Evolutionary conservation across 2,888 invertebrate species (phyloP).

Genomic region (Drosophila kambysellisi): DNA sequence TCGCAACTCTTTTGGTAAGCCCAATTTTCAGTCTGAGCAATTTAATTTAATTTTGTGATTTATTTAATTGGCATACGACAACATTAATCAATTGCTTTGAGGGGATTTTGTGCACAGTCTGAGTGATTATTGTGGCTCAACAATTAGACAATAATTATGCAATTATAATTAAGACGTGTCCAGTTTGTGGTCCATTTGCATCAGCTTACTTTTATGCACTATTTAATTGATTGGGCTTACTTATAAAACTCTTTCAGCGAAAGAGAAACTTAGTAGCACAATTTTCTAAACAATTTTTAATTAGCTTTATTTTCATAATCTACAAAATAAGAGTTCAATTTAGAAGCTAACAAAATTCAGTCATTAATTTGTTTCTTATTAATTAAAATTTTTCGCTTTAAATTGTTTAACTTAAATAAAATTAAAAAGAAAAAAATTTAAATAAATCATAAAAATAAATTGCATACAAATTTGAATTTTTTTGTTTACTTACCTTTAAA

Average conservation of each 20-base stretch:
- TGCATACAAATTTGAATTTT: neutral
- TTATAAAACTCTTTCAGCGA: neutral
- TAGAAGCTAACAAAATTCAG: neutral
- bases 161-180: slow-evolving; percentile 30
- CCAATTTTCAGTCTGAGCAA: slow-evolving; percentile 26
- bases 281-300: neutral
- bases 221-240: slow-evolving; percentile 3
- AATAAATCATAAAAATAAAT: neutral
- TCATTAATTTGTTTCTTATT: neutral
- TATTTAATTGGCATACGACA: slow-evolving; percentile 53
- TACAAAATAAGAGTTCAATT: neutral
- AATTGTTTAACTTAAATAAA: neutral
- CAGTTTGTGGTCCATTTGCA: slow-evolving; percentile 20
- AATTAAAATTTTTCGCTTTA: neutral
- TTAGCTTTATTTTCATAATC: neutral
- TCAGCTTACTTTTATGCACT: neutral
- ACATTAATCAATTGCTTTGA: slow-evolving; percentile 65
- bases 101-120: slow-evolving; percentile 27
- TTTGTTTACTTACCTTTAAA: neutral
- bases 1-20: slow-evolving; percentile 24
- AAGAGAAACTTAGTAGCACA: neutral
- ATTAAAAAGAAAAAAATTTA: neutral
- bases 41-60: slow-evolving; percentile 28
- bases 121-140: slow-evolving; percentile 28
- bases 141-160: slow-evolving; percentile 49